Base-by-base conservation (phyloP, 1,140 invertebrate species). In the Odontomachus brunneus region DNA sequence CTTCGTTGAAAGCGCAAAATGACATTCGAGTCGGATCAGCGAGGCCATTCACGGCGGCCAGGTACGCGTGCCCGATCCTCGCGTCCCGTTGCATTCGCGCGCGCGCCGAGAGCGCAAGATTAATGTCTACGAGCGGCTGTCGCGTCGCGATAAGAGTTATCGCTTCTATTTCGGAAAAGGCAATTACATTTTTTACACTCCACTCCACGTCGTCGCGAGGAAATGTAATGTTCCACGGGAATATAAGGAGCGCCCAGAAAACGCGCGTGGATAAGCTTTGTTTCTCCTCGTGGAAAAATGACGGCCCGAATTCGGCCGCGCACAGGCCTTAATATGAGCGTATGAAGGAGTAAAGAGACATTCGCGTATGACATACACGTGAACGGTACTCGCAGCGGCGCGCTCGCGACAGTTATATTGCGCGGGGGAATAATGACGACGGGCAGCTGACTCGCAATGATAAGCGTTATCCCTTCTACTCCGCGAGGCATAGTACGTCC, bases 101-200 rank as follows among this genome's bases (percentile, higher is more conserved):
- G 44, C 53, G 38, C 65, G 44, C 22, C 63, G n/a, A 69, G 63
- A 69, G 63, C 62, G 65, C 63, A 78, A 78, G 51, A 78, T 78
- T 69, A 78, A 78, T 51, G 75, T 69, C 63, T 67, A 44, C 33
- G 48, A 53, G 63, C 51, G 49, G 22, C 51, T 80, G 75, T 29
- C n/a, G 65, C 9, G 3, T 14, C 29, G 75, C 38, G 75, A 80
- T 80, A 80, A 80, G 63, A 80, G 17, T 59, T 80, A 80, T 71
- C 65, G 48, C 7, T 19, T 4, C 17, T 44, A 24, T 71, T 71
- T 57, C 22, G 17, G 22, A 26, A 71, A 22, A 71, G 53, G 62
- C n/a, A 67, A 80, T 80, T 80, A 80, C 24, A 71, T 69, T 59
- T 71, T 44, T 80, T 44, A 29, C 33, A 24, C 9, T 12, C 12